Evolutionary conservation across 2,113 vertebrate genomes (phyloP).

Genomic region (Catharus fuscescens): DNA sequence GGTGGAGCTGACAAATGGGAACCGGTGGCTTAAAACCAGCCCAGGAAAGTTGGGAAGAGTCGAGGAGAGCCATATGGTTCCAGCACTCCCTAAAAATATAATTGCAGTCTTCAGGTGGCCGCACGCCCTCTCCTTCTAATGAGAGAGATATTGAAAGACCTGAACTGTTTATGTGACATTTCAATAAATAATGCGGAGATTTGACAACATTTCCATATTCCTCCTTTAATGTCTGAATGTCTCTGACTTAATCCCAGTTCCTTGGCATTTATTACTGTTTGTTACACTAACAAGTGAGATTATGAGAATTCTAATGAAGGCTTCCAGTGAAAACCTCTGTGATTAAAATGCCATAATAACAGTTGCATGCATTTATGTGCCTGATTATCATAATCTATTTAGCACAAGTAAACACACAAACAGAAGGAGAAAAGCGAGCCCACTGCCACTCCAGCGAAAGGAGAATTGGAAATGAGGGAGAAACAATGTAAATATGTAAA

Average conservation of each 20-base stretch:
- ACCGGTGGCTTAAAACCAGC: background rate
- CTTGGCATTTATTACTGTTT: conserved; percentile 89
- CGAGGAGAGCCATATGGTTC: conserved; percentile 32
- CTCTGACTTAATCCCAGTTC: conserved; percentile 84
- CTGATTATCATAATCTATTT: conserved; percentile 96
- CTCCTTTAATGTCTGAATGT: conserved; percentile 80
- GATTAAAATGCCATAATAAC: conserved; percentile 91
- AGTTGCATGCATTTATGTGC: conserved; percentile 86
- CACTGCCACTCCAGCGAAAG: conserved; percentile 74
- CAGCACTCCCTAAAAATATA: conserved; percentile 17
- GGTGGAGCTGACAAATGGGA: background rate
- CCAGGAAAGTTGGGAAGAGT: conserved; percentile 18
- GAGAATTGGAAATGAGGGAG: conserved; percentile 77
- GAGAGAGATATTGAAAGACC: conserved; percentile 77
- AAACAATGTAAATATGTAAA: conserved; percentile 86
- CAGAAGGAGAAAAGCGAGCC: conserved; percentile 82
- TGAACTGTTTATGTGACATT: conserved; percentile 84
- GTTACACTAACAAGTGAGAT: conserved; percentile 90
- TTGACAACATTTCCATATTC: conserved; percentile 82
- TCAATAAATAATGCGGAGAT: conserved; percentile 85
- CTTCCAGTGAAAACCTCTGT: conserved; percentile 83
- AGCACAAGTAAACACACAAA: conserved; percentile 90
- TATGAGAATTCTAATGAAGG: conserved; percentile 96
- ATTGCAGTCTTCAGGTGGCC: conserved; percentile 66
- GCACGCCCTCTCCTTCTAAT: conserved; percentile 62